These are phyloP conservation scores for Eupithecia subumbrata DNA, from an alignment of 2,888 invertebrate genomes.

Conservation along the genomic window DNA sequence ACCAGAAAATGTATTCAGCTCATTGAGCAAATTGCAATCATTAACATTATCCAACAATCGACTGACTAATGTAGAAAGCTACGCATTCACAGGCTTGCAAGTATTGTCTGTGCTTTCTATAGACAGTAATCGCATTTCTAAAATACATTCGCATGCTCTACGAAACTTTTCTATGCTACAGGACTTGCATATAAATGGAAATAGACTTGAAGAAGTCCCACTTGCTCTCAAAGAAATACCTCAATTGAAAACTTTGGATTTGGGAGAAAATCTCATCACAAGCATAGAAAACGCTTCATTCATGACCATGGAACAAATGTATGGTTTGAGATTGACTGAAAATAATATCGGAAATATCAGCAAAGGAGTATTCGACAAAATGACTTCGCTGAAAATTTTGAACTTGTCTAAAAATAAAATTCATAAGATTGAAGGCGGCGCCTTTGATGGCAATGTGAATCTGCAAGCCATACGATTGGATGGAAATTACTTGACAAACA, in stretches of 20 bases:
- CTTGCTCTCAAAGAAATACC: slow-evolving; percentile 89
- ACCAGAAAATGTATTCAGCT: slow-evolving; percentile 90
- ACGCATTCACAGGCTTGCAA: slow-evolving; percentile 90
- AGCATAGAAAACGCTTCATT: slow-evolving; percentile 92
- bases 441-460: slow-evolving; percentile 90
- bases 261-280: slow-evolving; percentile 93
- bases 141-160: slow-evolving; percentile 89
- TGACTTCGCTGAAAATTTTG: slow-evolving; percentile 91
- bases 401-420: slow-evolving; percentile 94
- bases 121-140: slow-evolving; percentile 91
- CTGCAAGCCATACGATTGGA: slow-evolving; percentile 92
- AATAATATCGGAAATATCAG: slow-evolving; percentile 92
- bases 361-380: slow-evolving; percentile 91
- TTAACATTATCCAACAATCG: slow-evolving; percentile 92
- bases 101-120: slow-evolving; percentile 90
- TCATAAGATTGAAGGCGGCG: slow-evolving; percentile 89
- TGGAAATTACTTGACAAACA: slow-evolving; percentile 91
- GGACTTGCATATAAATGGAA: slow-evolving; percentile 92
- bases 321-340: slow-evolving; percentile 91
- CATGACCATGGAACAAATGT: slow-evolving; percentile 90
- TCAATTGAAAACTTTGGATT: slow-evolving; percentile 90
- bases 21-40: slow-evolving; percentile 91
- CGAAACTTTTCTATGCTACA: slow-evolving; percentile 91
- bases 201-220: slow-evolving; percentile 90
- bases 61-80: slow-evolving; percentile 89